Evolutionary conservation across 2,113 vertebrate genomes (phyloP).

Genomic region (Urocynchramus pylzowi): DNA sequence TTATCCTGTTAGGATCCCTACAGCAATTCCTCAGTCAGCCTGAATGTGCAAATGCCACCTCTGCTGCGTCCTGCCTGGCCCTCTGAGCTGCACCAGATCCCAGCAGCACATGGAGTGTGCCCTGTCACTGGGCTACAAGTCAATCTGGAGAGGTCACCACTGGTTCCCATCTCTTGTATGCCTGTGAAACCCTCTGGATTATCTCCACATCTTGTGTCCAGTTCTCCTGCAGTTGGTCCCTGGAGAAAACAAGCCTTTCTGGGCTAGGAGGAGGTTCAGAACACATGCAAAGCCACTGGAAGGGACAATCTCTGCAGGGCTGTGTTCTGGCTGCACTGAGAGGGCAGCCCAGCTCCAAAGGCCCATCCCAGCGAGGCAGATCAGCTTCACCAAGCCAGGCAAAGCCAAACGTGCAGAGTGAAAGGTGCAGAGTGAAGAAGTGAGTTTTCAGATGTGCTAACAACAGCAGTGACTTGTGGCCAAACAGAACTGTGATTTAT

Average conservation of each 20-base stretch:
- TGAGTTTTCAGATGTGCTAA: neutral
- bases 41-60: neutral
- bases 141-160: neutral
- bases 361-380: neutral
- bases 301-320: neutral
- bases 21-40: neutral
- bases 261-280: neutral
- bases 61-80: neutral
- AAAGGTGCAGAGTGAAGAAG: neutral
- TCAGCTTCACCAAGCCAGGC: neutral
- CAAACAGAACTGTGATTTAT: neutral
- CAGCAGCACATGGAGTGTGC: rapidly evolving
- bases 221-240: neutral
- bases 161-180: neutral
- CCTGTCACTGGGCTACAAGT: neutral
- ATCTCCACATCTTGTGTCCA: neutral
- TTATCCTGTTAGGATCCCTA: neutral
- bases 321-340: neutral
- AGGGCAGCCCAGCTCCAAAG: neutral
- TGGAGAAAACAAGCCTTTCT: neutral
- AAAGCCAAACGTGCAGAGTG: neutral
- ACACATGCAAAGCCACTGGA: neutral
- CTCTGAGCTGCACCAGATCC: neutral
- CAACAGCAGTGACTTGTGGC: neutral
- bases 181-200: neutral